Base-by-base conservation (phyloP, 2,888 invertebrate genomes). In the Eupithecia centaureata region DNA sequence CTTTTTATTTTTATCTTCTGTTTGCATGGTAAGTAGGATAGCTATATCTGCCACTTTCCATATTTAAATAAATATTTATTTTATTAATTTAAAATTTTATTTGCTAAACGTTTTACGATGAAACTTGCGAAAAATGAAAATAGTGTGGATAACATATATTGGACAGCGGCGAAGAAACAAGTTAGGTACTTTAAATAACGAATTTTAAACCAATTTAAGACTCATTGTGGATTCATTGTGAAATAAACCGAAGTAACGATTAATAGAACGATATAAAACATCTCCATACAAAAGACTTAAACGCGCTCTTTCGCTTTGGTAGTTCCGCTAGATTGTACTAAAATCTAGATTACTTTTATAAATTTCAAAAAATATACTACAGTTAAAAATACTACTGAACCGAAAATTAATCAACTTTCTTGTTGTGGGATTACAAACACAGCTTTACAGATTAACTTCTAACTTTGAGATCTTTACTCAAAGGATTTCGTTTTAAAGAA, bases 221-320 rank as follows among this genome's bases (percentile, higher is more conserved):
- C n/a, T n/a, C n/a, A n/a, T n/a, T n/a, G n/a, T n/a, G n/a, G n/a
- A n/a, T n/a, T n/a, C n/a, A n/a, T n/a, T n/a, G n/a, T n/a, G 18
- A 12, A 47, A 47, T 47, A 12, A 18, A 42, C 42, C 18, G 2
- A 4, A n/a, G n/a, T 5, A 33, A 5, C 5, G 7, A 7, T 42
- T 18, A 8, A 10, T 42, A 10, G 10, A 42, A 42, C 2, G 10
- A 8, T 42, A 10, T 18, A 42, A 52, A 27, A 27, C 35, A 4
- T 30, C 30, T 25, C 64, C 69, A 66, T 72, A 72, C 38, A 71
- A 76, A 73, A 78, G 78, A 76, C 63, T 63, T 77, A 66, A 77
- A 77, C 76, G 76, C 70, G 76, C 70, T 54, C 30, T 38, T 61
- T 15, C 13, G 25, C 1, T 18, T 28, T 61, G 59, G 15, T 32